Evolutionary conservation across 2,888 invertebrate species (phyloP), one percentile per base, ranked within the genome.

Genomic region (Selenia dentaria): DNA sequence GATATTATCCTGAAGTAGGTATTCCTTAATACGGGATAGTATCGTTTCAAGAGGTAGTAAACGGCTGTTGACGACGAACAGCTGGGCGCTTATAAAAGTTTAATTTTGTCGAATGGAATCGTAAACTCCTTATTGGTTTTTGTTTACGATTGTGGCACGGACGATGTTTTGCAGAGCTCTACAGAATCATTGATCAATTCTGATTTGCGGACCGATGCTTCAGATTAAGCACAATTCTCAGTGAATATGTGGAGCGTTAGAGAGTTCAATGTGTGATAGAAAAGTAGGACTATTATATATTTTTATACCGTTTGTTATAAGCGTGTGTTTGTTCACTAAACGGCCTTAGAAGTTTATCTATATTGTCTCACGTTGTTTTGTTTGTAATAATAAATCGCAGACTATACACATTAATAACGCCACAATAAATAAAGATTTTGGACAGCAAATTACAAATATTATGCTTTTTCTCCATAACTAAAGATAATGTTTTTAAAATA

Each of bases 101-200:
- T 87, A 86, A 88, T 87, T 84, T 78, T 73, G 79, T 75, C 77
- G 78, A 84, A 83, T 80, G 74, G 69, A 81, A 83, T 85, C 86
- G 84, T 86, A 86, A 87, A 85, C 65, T 65, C 69, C 74, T 78
- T 82, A 84, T 86, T 81, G 82, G 83, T 74, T 80, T 71, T 78
- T 81, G 80, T 85, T 87, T 83, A 86, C 79, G 83, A 81, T 76
- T 78, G 71, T 53, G 71, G 72, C 67, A 64, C 64, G 66, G 70
- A 74, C 68, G 72, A 65, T 68, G 70, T 64, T 78, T 76, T 73
- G 69, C 59, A 68, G 69, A 68, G 64, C 67, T 62, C 67, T 71
- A 70, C 57, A 56, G 64, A 65, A 66, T 57, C 51, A 42, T 47
- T 51, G 33, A 57, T 47, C 44, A 63, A 66, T 59, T 48, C 35